Conservation (phyloP, 1,140 invertebrate genomes). For the Calliphora vicina region DNA sequence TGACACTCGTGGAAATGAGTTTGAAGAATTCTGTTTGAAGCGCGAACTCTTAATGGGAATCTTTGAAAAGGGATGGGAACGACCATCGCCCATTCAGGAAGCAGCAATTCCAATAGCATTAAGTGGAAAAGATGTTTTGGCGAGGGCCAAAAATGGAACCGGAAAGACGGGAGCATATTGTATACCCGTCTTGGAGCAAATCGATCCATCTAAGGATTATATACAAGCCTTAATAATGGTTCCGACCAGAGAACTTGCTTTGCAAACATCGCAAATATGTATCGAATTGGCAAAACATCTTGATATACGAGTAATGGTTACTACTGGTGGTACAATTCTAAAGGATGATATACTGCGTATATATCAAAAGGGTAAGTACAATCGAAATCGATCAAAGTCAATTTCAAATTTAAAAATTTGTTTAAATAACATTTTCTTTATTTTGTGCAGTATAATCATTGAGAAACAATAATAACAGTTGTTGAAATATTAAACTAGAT, state of each 20-base stretch:
- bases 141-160: constrained; percentile 99
- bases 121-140: constrained; percentile 96
- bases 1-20: constrained; percentile 98
- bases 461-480: too few species aligned
- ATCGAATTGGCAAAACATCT: constrained; percentile 98
- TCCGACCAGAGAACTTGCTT: constrained; percentile 97
- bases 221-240: constrained; percentile 99
- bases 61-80: constrained; percentile 99
- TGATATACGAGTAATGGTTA: constrained; percentile 97
- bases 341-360: constrained; percentile 99
- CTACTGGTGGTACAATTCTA: constrained; percentile 97
- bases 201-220: constrained; percentile 87
- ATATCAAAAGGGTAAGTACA: constrained; percentile 86
- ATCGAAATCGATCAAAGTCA: too few species aligned
- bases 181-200: constrained; percentile 96
- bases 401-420: too few species aligned
- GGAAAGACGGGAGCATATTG: constrained; percentile 99
- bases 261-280: constrained; percentile 99
- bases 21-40: constrained; percentile 99
- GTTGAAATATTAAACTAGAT: too few species aligned
- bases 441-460: too few species aligned
- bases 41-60: constrained; percentile 98
- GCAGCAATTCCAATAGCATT: constrained; percentile 98
- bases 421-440: too few species aligned
- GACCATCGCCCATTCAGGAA: constrained; percentile 99